phyloP scores from a whole-genome alignment of 2,113 vertebrate species.

The Nannospalax galili region DNA sequence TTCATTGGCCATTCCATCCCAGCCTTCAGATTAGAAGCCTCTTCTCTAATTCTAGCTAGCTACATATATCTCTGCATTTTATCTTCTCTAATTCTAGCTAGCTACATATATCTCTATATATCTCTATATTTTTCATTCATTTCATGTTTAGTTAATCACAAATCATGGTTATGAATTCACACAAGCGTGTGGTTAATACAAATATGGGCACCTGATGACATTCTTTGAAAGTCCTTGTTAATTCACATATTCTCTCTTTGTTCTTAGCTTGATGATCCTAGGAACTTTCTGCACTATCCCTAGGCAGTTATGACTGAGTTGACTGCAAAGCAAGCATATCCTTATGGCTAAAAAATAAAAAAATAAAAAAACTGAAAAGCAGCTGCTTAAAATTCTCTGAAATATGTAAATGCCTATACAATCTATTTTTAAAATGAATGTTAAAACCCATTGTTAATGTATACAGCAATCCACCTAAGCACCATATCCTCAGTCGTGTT shows the following conservation, averaged over 20 bases:
- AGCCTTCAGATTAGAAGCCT: not conserved
- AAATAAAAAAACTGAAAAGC: constrained; percentile 68
- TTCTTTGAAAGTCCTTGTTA: not conserved
- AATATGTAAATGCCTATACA: constrained; percentile 57
- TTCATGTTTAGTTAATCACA: not conserved
- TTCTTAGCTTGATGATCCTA: constrained; percentile 21
- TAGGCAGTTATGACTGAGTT: constrained; percentile 60
- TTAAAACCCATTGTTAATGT: constrained; percentile 31
- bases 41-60: not conserved
- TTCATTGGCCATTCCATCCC: not conserved
- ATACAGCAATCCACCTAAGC: not conserved
- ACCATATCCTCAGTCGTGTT: not conserved
- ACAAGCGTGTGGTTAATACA: not conserved
- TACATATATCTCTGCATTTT: too few species aligned
- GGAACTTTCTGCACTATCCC: constrained; percentile 45
- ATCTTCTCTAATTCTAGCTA: not conserved
- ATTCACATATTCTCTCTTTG: not conserved
- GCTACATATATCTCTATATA: too few species aligned
- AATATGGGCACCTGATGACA: not conserved
- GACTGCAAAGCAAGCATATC: constrained; percentile 31
- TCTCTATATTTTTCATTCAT: not conserved
- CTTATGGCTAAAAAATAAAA: constrained; percentile 65
- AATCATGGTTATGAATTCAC: not conserved
- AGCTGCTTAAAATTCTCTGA: constrained; percentile 47
- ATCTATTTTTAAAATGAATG: constrained; percentile 48